Percentiles rank a stretch among this genome's conserved stretches.
Conservation (phyloP, 2,888 invertebrate genomes). For the Bimastos eiseni region DNA sequence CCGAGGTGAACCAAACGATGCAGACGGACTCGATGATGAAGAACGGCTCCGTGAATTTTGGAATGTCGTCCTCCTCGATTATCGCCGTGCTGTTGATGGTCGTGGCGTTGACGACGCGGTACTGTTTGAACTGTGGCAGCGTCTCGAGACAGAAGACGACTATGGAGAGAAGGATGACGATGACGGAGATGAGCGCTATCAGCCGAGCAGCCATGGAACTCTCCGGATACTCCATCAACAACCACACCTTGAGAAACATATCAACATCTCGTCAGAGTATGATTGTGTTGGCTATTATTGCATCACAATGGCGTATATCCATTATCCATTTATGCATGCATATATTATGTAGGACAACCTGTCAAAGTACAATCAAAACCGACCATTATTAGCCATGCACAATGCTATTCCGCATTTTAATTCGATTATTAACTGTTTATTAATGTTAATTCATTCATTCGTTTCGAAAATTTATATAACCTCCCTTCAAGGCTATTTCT, state of each 20-base stretch:
- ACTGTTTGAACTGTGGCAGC: slow-evolving; percentile 98
- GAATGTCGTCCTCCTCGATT: slow-evolving; percentile 91
- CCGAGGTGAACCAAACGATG: slow-evolving; percentile 98
- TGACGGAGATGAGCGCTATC: slow-evolving; percentile 97
- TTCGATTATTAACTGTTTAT: too few relatives aligned
- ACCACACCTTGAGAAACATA: slow-evolving; percentile 78
- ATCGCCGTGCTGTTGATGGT: slow-evolving; percentile 62
- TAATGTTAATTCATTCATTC: too few relatives aligned
- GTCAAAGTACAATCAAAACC: too few relatives aligned
- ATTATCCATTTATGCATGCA: too few relatives aligned
- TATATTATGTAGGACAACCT: too few relatives aligned
- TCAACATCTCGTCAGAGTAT: neutral
- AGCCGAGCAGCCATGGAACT: slow-evolving; percentile 97
- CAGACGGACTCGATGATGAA: slow-evolving; percentile 99
- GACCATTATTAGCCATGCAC: too few relatives aligned
- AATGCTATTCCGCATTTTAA: too few relatives aligned
- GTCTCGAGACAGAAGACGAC: slow-evolving; percentile 99
- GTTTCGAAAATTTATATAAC: too few relatives aligned
- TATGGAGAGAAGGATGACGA: slow-evolving; percentile 96
- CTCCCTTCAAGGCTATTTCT: too few relatives aligned
- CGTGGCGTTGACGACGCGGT: slow-evolving; percentile 69
- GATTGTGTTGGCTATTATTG: neutral
- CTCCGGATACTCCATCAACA: slow-evolving; percentile 98
- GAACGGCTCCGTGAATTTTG: slow-evolving; percentile 98
- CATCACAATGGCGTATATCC: too few relatives aligned